Evolutionary conservation across 1,140 invertebrate species (phyloP).

Genomic region (Leptinotarsa lineolata): DNA sequence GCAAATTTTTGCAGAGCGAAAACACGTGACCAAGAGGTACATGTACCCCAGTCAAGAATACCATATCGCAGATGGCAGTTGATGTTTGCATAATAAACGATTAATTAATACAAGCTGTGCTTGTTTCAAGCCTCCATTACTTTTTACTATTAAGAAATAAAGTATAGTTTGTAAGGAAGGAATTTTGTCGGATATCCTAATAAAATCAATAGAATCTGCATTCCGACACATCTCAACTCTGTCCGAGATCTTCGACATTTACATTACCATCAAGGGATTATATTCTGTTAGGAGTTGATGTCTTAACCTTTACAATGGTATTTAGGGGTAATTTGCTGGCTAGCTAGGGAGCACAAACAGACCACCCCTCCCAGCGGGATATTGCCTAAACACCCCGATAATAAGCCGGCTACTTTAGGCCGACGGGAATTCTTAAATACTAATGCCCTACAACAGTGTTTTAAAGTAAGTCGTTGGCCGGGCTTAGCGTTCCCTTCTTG

Average conservation of each 20-base stretch:
- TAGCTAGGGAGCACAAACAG: constrained; percentile 36
- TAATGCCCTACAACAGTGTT: constrained; percentile 15
- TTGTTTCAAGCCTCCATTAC: not conserved
- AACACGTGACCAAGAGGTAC: too few relatives aligned
- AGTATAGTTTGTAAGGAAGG: not conserved
- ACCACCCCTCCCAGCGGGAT: constrained; percentile 38
- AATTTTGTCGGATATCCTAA: too few relatives aligned
- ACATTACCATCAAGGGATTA: constrained; percentile 26
- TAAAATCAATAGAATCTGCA: too few relatives aligned
- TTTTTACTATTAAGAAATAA: not conserved
- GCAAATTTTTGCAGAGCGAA: too few relatives aligned
- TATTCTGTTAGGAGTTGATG: constrained; percentile 22
- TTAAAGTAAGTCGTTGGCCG: not conserved
- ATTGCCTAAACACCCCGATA: constrained; percentile 30
- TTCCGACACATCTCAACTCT: too few relatives aligned
- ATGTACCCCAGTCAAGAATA: too few relatives aligned
- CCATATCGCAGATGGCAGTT: too few relatives aligned
- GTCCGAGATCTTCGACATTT: constrained; percentile 6
- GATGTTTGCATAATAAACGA: too few relatives aligned
- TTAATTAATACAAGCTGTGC: not conserved
- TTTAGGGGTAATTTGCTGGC: constrained; percentile 37
- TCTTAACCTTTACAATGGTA: constrained; percentile 29
- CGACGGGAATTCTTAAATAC: constrained; percentile 23
- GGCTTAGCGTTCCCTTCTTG: not conserved
- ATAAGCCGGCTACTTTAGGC: constrained; percentile 30